These are phyloP conservation scores for Caenorhabditis doughertyi DNA, from an alignment of 2,888 invertebrate genomes.

Conservation along the genomic window DNA sequence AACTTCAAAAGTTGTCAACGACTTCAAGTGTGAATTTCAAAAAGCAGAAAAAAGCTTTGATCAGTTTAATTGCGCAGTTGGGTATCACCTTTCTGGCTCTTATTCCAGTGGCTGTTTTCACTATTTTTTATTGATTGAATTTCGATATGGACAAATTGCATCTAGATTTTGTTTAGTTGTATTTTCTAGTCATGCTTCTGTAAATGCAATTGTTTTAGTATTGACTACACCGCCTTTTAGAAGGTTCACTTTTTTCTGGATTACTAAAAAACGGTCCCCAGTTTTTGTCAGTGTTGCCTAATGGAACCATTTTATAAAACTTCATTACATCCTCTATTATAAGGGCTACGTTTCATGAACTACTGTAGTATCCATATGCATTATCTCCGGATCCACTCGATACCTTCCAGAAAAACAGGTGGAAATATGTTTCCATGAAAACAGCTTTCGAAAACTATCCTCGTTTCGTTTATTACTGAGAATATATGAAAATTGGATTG, in stretches of 20 bases:
- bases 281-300: neutral
- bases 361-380: neutral
- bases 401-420: neutral
- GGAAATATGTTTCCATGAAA: neutral
- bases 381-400: no score
- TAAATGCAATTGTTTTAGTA: conserved; percentile 2
- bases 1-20: neutral
- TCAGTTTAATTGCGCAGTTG: neutral
- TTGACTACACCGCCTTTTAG: conserved; percentile 11
- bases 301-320: neutral
- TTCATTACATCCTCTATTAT: no score
- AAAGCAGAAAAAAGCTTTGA: neutral
- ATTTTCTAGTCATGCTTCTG: neutral
- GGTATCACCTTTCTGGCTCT: neutral
- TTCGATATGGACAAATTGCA: no score
- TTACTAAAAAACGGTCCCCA: neutral
- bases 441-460: no score
- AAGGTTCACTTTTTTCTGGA: neutral
- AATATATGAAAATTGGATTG: conserved; percentile 6
- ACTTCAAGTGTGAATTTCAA: neutral
- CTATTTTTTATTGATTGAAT: neutral
- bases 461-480: neutral
- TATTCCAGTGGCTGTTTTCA: neutral
- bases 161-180: neutral
- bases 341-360: no score